phyloP scores from a whole-genome alignment of 1,140 invertebrate species.

The Zaprionus davidi region DNA sequence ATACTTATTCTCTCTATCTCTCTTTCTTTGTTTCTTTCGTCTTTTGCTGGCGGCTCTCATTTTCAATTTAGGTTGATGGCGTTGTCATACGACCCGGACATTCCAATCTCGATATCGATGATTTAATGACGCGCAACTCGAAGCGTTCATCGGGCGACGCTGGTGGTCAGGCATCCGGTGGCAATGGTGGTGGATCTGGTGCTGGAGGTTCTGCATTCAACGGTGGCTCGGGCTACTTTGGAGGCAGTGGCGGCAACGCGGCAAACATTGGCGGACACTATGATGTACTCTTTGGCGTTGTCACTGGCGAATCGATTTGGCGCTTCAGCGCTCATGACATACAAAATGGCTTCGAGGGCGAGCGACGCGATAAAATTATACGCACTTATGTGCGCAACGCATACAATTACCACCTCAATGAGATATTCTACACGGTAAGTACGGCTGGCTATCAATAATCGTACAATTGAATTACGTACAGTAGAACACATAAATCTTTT shows the following conservation, averaged over 20 bases:
- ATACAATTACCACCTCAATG: constrained; percentile 96
- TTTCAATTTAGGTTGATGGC: constrained; percentile 84
- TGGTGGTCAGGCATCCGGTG: constrained; percentile 56
- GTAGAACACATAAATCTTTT: constrained; percentile 57
- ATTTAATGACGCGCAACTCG: constrained; percentile 85
- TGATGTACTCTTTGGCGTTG: constrained; percentile 93
- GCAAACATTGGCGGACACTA: constrained; percentile 85
- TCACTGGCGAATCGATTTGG: constrained; percentile 93
- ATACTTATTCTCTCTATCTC: constrained; percentile 10
- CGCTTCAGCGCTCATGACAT: constrained; percentile 93
- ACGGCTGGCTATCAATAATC: neutral
- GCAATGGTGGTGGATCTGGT: constrained; percentile 48
- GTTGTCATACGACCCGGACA: constrained; percentile 84
- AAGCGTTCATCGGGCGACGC: constrained; percentile 75
- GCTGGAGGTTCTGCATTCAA: constrained; percentile 53
- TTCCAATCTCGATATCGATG: constrained; percentile 87
- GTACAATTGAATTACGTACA: neutral
- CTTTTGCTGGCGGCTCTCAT: constrained; percentile 41
- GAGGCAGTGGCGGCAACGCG: constrained; percentile 39
- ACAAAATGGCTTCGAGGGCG: constrained; percentile 94
- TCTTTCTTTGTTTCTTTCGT: constrained; percentile 7
- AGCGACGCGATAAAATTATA: constrained; percentile 94
- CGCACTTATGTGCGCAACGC: constrained; percentile 97
- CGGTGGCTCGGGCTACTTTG: constrained; percentile 56
- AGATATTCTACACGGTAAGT: constrained; percentile 96